Evolutionary conservation across 2,888 invertebrate genomes (phyloP), one percentile per base, ranked within the genome.

Genomic region (Protodeltote pygarga): DNA sequence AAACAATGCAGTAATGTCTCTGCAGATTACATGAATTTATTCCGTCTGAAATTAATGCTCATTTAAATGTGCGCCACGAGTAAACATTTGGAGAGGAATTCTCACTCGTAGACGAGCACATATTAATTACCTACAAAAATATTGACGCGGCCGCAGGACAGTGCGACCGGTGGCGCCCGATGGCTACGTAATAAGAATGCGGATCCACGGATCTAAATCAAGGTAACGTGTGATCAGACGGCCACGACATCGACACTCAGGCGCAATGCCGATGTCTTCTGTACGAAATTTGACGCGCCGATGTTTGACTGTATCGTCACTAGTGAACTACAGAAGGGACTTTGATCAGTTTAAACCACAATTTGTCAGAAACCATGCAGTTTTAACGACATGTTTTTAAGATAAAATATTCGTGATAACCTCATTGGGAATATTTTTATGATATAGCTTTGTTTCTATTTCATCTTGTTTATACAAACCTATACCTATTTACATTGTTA

Each of bases 121-220:
- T 74, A 85, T 89, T 87, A 87, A 87, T 89, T 89, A 87, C 84
- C 83, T 86, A 85, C 80, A 77, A 85, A 89, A 88, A 90, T 88
- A 88, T 89, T 89, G 83, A 84, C 85, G 81, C 77, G 75, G 73
- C 76, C 72, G 71, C 73, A 66, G 71, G 77, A 77, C 70, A 69
- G 72, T 77, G 69, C 61, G 77, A 73, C 73, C 77, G 71, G 74
- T 81, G 87, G 87, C 87, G 87, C 83, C 83, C 81, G 80, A 77
- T 78, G 75, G 73, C 77, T 78, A 83, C 81, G 79, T 81, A 80
- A 75, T 81, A 87, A 88, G 91, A 92, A 92, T 92, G 91, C 91
- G 91, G 91, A 92, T 90, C 87, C 81, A 73, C 72, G 79, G 77
- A 80, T 86, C 79, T 83, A 81, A 86, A 90, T 87, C 89, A 89